Evolutionary conservation across 2,888 invertebrate species (phyloP).

Genomic region (Rotaria socialis): DNA sequence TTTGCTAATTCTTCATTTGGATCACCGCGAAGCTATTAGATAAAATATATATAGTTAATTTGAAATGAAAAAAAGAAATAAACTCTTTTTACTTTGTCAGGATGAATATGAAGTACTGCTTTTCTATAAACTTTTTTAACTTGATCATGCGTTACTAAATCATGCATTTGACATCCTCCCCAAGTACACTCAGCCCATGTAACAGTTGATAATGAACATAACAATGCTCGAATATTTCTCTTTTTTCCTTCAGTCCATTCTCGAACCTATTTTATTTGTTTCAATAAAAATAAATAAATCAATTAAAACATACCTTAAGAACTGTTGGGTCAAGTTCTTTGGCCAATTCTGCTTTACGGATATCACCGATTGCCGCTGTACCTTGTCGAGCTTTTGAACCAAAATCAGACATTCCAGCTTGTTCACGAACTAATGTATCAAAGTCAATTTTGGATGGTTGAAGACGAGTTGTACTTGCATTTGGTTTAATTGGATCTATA

Average conservation of each 20-base stretch:
- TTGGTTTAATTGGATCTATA: not conserved
- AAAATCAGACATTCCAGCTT: not conserved
- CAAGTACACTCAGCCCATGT: slow-evolving; percentile 80
- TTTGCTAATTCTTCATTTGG: slow-evolving; percentile 87
- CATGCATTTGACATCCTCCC: slow-evolving; percentile 88
- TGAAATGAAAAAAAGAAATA: not conserved
- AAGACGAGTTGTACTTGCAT: not conserved
- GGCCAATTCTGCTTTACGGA: slow-evolving; percentile 4
- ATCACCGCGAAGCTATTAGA: slow-evolving; percentile 79
- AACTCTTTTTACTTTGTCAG: slow-evolving; percentile 76
- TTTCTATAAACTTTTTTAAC: slow-evolving; percentile 91
- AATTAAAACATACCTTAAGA: not conserved
- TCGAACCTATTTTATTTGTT: not conserved
- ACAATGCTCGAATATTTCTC: slow-evolving; percentile 84
- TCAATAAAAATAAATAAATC: no score
- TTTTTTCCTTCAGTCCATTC: slow-evolving; percentile 86
- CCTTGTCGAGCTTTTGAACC: not conserved
- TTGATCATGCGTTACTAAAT: slow-evolving; percentile 80
- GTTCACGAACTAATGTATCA: not conserved
- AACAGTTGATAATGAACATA: slow-evolving; percentile 87
- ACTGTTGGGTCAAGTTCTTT: slow-evolving; percentile 26
- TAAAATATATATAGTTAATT: slow-evolving; percentile 48
- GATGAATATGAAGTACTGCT: slow-evolving; percentile 93
- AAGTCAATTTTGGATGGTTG: not conserved
- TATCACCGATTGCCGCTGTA: not conserved